These are phyloP conservation scores for Drosophila parvula DNA, from an alignment of 1,140 invertebrate species.

Conservation along the genomic window DNA sequence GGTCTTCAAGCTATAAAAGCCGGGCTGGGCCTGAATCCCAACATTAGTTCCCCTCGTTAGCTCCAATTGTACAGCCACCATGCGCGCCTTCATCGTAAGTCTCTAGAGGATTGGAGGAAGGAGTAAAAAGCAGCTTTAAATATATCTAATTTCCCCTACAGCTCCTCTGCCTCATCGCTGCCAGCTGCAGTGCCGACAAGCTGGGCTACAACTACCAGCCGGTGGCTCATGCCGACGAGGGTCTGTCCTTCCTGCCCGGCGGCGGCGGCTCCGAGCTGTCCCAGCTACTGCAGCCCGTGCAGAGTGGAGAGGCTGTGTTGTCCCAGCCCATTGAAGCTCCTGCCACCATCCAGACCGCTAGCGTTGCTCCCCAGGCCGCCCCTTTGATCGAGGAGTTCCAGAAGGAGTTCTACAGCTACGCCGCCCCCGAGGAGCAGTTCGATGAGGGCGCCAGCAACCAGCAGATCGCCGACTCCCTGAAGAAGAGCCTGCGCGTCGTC, in stretches of 20 bases:
- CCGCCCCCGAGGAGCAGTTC: constrained; percentile 75
- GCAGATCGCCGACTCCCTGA: constrained; percentile 84
- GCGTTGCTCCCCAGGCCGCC: constrained; percentile 34
- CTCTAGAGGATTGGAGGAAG: background rate
- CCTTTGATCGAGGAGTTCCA: constrained; percentile 65
- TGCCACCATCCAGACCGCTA: constrained; percentile 3
- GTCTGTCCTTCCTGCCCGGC: constrained; percentile 65
- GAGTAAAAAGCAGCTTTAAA: background rate
- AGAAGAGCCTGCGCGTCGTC: constrained; percentile 93
- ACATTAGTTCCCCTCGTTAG: constrained; percentile 63
- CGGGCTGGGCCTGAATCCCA: constrained; percentile 12
- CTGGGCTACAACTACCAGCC: constrained; percentile 77
- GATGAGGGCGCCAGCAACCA: constrained; percentile 61
- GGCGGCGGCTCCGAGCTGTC: constrained; percentile 22
- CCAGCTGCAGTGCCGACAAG: constrained; percentile 65
- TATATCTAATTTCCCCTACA: background rate
- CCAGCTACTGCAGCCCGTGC: constrained; percentile 21
- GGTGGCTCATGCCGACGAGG: constrained; percentile 63
- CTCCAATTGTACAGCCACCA: constrained; percentile 44
- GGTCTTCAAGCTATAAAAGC: constrained; percentile 60
- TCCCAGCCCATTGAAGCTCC: constrained; percentile 62
- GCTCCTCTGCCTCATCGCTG: constrained; percentile 70
- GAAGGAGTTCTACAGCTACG: constrained; percentile 75
- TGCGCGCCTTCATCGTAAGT: constrained; percentile 77
- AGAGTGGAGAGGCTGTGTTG: constrained; percentile 65